Conservation (phyloP, 2,888 invertebrate species). For the Rotaria socialis region DNA sequence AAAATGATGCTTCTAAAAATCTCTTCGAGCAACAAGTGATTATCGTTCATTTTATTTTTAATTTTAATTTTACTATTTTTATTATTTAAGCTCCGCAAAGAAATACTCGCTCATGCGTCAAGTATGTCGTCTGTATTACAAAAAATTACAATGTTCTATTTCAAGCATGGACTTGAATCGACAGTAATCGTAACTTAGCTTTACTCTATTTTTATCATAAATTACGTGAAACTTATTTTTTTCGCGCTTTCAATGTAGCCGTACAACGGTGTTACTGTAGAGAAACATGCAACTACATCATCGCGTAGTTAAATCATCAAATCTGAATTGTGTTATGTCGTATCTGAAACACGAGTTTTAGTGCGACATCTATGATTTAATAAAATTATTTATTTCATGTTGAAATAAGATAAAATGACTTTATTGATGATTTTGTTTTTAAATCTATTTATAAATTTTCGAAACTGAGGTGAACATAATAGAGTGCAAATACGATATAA, state of each 20-base stretch:
- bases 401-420: too few relatives aligned
- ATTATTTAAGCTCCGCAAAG: not conserved
- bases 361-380: not conserved
- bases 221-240: too few relatives aligned
- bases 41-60: not conserved
- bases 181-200: not conserved
- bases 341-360: too few relatives aligned
- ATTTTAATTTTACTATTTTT: not conserved
- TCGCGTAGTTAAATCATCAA: too few relatives aligned
- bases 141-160: not conserved
- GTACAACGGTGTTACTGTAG: too few relatives aligned
- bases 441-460: not conserved
- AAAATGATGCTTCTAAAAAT: conserved; percentile 47
- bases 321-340: too few relatives aligned
- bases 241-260: too few relatives aligned
- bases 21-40: conserved; percentile 48
- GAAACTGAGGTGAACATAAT: not conserved
- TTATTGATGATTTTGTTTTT: not conserved
- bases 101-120: not conserved
- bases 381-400: too few relatives aligned
- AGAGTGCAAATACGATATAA: not conserved
- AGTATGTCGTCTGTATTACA: not conserved
- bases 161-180: not conserved
- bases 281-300: too few relatives aligned
- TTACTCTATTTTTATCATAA: too few relatives aligned